phyloP scores from a whole-genome alignment of 2,888 invertebrate genomes.

The Sacculina carcini region DNA sequence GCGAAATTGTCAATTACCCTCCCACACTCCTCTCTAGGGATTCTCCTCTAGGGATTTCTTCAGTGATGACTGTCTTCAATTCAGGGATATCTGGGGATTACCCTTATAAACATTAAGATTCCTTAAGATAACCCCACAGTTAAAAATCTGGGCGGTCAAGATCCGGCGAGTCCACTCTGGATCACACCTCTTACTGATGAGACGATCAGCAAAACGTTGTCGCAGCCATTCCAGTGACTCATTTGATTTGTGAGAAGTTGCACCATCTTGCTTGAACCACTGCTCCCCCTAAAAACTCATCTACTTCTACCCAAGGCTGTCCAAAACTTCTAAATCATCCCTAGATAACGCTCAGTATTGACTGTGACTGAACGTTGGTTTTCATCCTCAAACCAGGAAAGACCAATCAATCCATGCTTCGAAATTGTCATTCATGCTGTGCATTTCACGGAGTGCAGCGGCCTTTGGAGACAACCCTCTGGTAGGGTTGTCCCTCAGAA shows the following conservation, averaged over 20 bases:
- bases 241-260: neutral
- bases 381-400: conserved; percentile 3
- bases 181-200: neutral
- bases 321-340: neutral
- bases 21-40: neutral
- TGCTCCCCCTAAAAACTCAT: neutral
- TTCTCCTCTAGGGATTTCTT: neutral
- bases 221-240: neutral
- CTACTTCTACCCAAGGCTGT: neutral
- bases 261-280: neutral
- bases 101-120: no score
- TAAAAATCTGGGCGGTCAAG: conserved; percentile 6
- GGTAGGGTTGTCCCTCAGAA: conserved; percentile 7
- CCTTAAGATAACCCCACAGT: conserved; percentile 7
- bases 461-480: neutral
- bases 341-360: conserved; percentile 1
- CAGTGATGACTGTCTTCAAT: neutral
- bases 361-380: neutral
- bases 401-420: conserved; percentile 8
- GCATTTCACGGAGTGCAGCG: conserved; percentile 7
- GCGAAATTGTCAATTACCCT: neutral
- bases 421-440: conserved; percentile 10
- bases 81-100: no score
- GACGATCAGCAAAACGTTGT: neutral
- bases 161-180: no score